Base-by-base conservation (phyloP, 64 coral and sea anemone genomes). In the Anthopleura sola region DNA sequence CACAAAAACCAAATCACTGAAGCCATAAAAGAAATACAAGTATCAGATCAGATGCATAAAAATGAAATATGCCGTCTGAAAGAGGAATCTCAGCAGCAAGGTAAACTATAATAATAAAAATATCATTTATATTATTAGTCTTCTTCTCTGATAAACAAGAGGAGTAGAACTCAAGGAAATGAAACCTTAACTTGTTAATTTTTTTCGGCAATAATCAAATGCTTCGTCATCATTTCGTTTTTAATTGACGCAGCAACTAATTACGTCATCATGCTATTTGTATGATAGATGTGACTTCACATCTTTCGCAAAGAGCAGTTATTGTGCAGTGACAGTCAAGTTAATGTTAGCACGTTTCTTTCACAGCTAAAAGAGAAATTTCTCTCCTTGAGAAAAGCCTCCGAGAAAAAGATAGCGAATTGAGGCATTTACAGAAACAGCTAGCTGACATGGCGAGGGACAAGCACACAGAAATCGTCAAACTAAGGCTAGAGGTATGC, bases 391-490 rank as follows among this genome's bases (percentile, higher is more conserved):
- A 89, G n/a, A 89, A 89, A 51, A 48, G 21, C 29, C 60, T 89
- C 44, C 87, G 75, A 37, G 87, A 89, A 54, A 82, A 89, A 78
- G 79, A 82, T 75, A 50, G 87, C n/a, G 79, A 89, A 38, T 23
- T 89, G 62, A 60, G 87, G 51, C 54, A 89, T 40, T 71, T 89
- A n/a, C 58, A 47, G 21, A 79, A 89, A 24, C 78, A 89, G 57
- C 79, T 89, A 26, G 26, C 80, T 36, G 78, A 89, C 46, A 89
- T 89, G 55, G 87, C 74, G 24, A 60, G 87, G n/a, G 87, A 89
- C 29, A 89, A 89, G 50, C 87, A 89, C 44, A 89, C 87, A 47
- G 87, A 89, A 89, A 82, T 89, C 39, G 87, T 89, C 58, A 89
- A 89, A 64, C 56, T 89, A 26, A 60, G 87, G 36, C 50, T 89